These are phyloP conservation scores for Elachura formosa DNA, from an alignment of 2,113 vertebrate species.

Conservation along the genomic window DNA sequence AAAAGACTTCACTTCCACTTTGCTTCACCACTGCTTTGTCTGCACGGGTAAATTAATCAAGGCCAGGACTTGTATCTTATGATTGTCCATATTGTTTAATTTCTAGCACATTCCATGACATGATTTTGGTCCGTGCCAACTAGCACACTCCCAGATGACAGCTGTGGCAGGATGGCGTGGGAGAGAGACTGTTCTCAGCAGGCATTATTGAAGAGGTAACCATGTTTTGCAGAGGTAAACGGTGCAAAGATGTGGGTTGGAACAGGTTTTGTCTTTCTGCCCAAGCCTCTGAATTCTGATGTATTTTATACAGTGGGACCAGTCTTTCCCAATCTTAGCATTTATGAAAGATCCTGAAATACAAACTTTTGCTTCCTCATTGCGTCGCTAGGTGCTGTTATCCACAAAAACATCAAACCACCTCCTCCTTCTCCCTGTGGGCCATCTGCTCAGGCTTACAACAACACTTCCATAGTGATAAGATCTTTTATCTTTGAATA, in stretches of 20 bases:
- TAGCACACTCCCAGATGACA: background rate
- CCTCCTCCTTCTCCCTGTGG: background rate
- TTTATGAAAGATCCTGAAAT: background rate
- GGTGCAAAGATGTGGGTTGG: background rate
- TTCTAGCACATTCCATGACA: background rate
- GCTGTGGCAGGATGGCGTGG: background rate
- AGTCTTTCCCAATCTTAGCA: accelerated
- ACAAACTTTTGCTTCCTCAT: background rate
- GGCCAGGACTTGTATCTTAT: background rate
- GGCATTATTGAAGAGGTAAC: background rate
- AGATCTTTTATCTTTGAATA: background rate
- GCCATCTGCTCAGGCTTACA: background rate
- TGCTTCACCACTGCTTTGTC: background rate
- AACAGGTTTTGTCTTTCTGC: background rate
- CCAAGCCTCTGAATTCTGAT: background rate
- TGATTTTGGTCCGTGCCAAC: background rate
- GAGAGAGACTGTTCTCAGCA: background rate
- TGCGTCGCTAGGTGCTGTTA: background rate
- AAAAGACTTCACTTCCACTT: background rate
- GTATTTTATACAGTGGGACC: background rate
- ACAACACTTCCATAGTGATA: background rate
- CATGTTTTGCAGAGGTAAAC: background rate
- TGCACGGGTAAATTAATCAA: background rate
- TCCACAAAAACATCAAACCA: background rate
- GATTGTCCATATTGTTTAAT: background rate